Percentiles rank a stretch among this genome's conserved stretches.
These are phyloP conservation scores for Phalangium opilio DNA, from an alignment of 2,888 invertebrate genomes.

Conservation along the genomic window DNA sequence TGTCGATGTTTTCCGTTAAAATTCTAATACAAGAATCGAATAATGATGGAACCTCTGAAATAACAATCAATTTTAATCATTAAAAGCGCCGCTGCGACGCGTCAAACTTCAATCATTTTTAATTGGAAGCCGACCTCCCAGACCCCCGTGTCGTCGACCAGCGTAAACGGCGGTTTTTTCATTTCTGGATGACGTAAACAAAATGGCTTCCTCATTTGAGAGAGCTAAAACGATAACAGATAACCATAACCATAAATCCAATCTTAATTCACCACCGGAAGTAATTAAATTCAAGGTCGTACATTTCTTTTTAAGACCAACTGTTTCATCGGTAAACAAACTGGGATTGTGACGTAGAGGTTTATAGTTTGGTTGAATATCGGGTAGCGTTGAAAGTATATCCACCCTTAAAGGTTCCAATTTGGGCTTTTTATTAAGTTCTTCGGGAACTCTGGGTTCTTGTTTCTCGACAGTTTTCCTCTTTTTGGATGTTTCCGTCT, in stretches of 20 bases:
- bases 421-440: not conserved
- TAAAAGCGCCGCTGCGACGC: too few relatives aligned
- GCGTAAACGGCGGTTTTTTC: constrained; percentile 30
- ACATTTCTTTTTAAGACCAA: too few relatives aligned
- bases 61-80: too few relatives aligned
- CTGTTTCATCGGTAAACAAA: too few relatives aligned
- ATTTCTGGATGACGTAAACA: constrained; percentile 20
- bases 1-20: constrained; percentile 81
- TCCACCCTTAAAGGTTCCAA: constrained; percentile 17
- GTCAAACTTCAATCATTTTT: too few relatives aligned
- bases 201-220: constrained; percentile 52
- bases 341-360: constrained; percentile 39
- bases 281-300: too few relatives aligned
- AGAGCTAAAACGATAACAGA: constrained; percentile 19
- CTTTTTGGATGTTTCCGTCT: too few relatives aligned
- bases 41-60: constrained; percentile 48
- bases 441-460: not conserved
- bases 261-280: too few relatives aligned
- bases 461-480: too few relatives aligned
- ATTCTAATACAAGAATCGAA: constrained; percentile 69
- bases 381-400: constrained; percentile 51
- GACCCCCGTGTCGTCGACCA: constrained; percentile 25
- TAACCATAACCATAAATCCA: too few relatives aligned
- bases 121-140: too few relatives aligned
- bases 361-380: constrained; percentile 65